Evolutionary conservation across 2,113 vertebrate genomes (phyloP), one percentile per base, ranked within the genome.

Genomic region (Hippocampus comes): DNA sequence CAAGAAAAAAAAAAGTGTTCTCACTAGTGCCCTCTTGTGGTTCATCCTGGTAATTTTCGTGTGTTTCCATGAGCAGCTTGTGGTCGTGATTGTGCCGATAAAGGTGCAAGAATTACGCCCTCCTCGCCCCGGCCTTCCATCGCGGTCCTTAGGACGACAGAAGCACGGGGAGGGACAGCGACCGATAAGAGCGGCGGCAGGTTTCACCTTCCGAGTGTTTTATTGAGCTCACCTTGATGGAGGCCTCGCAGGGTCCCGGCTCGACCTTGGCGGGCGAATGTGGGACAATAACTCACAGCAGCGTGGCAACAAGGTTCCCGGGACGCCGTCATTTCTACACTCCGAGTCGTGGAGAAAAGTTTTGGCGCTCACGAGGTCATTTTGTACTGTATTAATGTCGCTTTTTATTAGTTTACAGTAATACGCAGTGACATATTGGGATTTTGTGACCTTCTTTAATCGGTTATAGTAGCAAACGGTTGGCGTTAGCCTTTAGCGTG

Each of bases 181-280:
- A 42, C 41, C 41, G 63, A 65, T 65, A 65, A 65, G 63, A 83
- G 81, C 69, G 72, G 76, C 78, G 9, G 75, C 77, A 72, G 76
- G 77, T 76, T 77, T 84, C 63, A 87, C 88, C 85, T 90, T 85
- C 76, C 76, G n/a, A 70, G 67, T 86, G 84, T 75, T 90, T 90
- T 90, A 90, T 85, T 18, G 84, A 18, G 73, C 81, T 86, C 68
- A 76, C 89, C 89, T 90, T 89, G 78, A 53, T 34, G 1, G 55
- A 23, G 84, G 84, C 89, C 83, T 82, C 67, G 74, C 73, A 0
- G 81, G 82, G 79, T 82, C 79, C 71, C 34, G 77, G 80, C 76
- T 46, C 78, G 78, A 68, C 86, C 86, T 90, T 89, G 89, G 87
- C 86, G 75, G 80, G 63, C 9, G 11, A 46, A 77, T 82, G 72